A percentile compares a stretch with the other conserved stretches of the same genome.
These are phyloP conservation scores for Gisinianus flammeolus DNA, from an alignment of 2,888 invertebrate genomes.

Conservation along the genomic window DNA sequence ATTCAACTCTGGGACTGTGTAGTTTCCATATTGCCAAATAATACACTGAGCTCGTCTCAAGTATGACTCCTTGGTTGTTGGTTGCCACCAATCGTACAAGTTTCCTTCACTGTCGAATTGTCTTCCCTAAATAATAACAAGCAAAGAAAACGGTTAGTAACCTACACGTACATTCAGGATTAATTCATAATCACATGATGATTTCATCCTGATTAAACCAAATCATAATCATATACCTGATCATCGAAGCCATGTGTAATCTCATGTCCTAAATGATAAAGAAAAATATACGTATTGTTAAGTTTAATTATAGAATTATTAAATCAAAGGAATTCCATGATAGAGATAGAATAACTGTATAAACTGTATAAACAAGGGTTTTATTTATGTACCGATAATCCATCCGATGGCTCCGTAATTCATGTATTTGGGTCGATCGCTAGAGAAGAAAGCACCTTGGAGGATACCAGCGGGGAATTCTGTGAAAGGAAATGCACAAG, in stretches of 20 bases:
- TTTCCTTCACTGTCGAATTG: slow-evolving; percentile 93
- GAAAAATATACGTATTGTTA: background rate
- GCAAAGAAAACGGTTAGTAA: background rate
- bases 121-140: slow-evolving; percentile 69
- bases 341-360: too few relatives aligned
- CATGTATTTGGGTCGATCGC: slow-evolving; percentile 87
- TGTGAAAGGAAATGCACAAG: slow-evolving; percentile 62
- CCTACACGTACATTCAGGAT: too few relatives aligned
- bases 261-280: background rate
- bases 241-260: slow-evolving; percentile 66
- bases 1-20: slow-evolving; percentile 75
- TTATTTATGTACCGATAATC: slow-evolving; percentile 85
- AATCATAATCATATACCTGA: slow-evolving; percentile 69
- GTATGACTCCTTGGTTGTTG: slow-evolving; percentile 80
- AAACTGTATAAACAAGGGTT: too few relatives aligned
- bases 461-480: slow-evolving; percentile 93
- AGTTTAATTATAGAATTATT: too few relatives aligned
- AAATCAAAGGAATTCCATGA: too few relatives aligned
- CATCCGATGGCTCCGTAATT: slow-evolving; percentile 91
- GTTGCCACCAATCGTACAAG: slow-evolving; percentile 91
- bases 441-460: slow-evolving; percentile 89
- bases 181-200: too few relatives aligned
- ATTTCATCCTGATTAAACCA: too few relatives aligned
- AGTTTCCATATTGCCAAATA: slow-evolving; percentile 92
- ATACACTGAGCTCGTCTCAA: slow-evolving; percentile 86